Percentiles rank a stretch among this genome's conserved stretches.
Conservation (phyloP, 2,888 invertebrate species). For the Noctua fimbriata region DNA sequence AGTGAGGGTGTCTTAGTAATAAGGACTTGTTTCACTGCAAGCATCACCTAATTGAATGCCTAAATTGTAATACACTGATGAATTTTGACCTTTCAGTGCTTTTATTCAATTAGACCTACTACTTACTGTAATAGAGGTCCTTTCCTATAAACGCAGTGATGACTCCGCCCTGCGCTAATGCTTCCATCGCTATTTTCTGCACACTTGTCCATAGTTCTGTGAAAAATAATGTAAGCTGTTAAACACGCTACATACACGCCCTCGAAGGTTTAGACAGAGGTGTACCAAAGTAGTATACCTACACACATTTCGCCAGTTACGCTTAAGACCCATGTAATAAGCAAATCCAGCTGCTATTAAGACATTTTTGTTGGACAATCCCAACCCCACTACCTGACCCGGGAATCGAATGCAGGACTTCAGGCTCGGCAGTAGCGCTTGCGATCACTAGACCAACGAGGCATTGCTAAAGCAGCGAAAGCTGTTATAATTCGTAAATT, state of each 20-base stretch:
- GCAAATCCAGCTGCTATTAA: neutral
- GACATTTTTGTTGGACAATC: neutral
- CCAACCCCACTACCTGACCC: neutral
- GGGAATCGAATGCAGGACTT: neutral
- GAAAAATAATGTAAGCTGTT: neutral
- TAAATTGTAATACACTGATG: too few relatives aligned
- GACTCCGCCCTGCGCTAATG: constrained; percentile 60
- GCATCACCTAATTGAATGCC: too few relatives aligned
- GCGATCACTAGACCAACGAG: neutral
- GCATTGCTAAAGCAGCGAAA: neutral
- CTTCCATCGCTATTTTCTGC: constrained; percentile 51
- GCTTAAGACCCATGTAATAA: neutral
- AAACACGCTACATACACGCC: neutral
- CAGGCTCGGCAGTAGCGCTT: neutral
- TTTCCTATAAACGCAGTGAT: constrained; percentile 52
- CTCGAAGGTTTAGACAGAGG: neutral
- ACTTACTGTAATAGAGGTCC: constrained; percentile 65
- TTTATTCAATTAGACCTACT: neutral
- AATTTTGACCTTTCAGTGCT: too few relatives aligned
- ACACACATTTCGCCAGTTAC: neutral
- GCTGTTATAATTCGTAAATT: neutral
- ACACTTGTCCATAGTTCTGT: constrained; percentile 62
- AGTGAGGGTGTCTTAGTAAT: too few relatives aligned
- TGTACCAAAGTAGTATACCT: neutral
- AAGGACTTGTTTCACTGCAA: too few relatives aligned